Evolutionary conservation across 2,797 vertebrate genomes (phyloP).

Genomic region (Hydrophis major): DNA sequence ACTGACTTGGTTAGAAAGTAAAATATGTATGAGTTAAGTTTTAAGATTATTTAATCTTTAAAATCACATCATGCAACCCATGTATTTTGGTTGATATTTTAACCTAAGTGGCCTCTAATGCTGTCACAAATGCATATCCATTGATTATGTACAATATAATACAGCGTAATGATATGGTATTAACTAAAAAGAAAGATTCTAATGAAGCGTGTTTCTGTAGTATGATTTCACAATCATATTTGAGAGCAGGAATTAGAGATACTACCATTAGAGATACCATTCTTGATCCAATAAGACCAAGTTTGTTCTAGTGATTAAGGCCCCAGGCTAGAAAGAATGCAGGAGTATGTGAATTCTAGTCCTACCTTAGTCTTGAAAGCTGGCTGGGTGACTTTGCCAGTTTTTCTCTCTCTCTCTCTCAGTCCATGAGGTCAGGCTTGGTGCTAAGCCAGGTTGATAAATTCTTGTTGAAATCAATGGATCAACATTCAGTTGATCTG

Average conservation of each 20-base stretch:
- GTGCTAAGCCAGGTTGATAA: neutral
- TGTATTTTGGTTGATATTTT: constrained; percentile 14
- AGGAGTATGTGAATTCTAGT: neutral
- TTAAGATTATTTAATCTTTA: constrained; percentile 15
- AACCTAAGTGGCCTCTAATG: constrained; percentile 23
- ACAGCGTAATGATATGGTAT: neutral
- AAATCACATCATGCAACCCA: constrained; percentile 2
- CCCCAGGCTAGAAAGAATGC: neutral
- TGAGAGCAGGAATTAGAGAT: neutral
- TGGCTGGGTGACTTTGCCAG: too few species aligned
- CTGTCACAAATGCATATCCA: neutral
- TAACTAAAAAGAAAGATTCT: constrained; percentile 21
- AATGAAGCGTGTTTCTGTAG: neutral
- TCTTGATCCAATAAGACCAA: neutral
- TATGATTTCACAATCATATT: constrained; percentile 4
- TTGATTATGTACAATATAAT: neutral
- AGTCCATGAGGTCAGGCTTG: too few species aligned
- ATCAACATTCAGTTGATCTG: neutral
- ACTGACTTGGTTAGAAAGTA: constrained; percentile 5
- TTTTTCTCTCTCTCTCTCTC: neutral
- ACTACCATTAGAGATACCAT: neutral
- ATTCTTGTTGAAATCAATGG: neutral
- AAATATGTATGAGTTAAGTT: constrained; percentile 24
- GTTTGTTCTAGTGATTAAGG: neutral
- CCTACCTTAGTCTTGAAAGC: neutral